These are phyloP conservation scores for Liparis tanakae DNA, from an alignment of 2,797 vertebrate genomes.

Conservation along the genomic window DNA sequence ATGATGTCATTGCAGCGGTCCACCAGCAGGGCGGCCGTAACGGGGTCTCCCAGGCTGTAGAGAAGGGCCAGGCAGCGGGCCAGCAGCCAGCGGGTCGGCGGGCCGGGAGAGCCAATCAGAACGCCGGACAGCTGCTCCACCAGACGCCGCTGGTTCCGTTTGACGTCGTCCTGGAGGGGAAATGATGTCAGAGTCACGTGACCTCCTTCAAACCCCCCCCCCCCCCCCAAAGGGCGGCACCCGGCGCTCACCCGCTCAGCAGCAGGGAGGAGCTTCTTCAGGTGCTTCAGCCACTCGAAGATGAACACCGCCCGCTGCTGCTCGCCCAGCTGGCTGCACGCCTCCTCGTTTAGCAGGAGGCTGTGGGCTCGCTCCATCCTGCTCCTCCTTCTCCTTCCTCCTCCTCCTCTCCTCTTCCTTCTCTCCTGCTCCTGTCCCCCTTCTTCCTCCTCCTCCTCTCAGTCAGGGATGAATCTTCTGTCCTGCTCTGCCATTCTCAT, in stretches of 20 bases:
- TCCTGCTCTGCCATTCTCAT: constrained; percentile 20
- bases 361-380: constrained; percentile 89
- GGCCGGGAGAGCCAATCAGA: constrained; percentile 90
- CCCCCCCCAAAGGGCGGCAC: neutral
- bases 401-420: constrained; percentile 45
- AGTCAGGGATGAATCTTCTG: neutral
- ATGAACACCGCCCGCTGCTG: constrained; percentile 88
- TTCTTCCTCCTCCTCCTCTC: neutral
- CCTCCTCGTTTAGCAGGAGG: constrained; percentile 89
- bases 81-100: constrained; percentile 89
- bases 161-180: constrained; percentile 84
- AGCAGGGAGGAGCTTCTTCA: constrained; percentile 78
- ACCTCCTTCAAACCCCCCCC: neutral
- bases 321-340: constrained; percentile 80
- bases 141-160: constrained; percentile 88
- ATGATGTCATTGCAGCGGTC: constrained; percentile 94
- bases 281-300: constrained; percentile 90
- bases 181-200: neutral
- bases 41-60: constrained; percentile 88
- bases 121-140: constrained; percentile 87
- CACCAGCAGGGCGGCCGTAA: constrained; percentile 87
- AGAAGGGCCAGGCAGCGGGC: constrained; percentile 89
- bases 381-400: constrained; percentile 42
- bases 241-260: constrained; percentile 47
- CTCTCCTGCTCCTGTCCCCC: constrained; percentile 42